phyloP scores from a whole-genome alignment of 2,113 vertebrate genomes.

The Oryzias curvinotus region DNA sequence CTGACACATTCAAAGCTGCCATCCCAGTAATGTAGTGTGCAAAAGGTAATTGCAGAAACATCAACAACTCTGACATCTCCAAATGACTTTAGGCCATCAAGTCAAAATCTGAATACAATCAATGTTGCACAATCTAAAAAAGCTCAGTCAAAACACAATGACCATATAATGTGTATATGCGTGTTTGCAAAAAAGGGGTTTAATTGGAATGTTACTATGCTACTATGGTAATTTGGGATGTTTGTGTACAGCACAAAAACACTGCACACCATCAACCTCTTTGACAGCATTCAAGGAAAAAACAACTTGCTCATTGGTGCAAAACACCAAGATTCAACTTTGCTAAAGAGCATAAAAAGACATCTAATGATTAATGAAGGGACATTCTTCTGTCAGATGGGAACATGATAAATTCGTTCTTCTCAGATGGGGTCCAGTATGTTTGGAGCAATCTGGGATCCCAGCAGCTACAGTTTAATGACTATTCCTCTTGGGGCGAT shows the following conservation, averaged over 20 bases:
- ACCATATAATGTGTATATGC: no score
- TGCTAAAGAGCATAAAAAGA: not conserved
- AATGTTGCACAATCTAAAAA: no score
- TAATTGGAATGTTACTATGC: no score
- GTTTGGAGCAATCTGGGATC: not conserved
- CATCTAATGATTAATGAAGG: not conserved
- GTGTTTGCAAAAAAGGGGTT: no score
- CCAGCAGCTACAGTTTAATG: slow-evolving; percentile 1
- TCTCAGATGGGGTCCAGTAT: not conserved
- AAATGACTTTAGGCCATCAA: no score
- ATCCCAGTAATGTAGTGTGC: no score
- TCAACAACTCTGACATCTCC: no score
- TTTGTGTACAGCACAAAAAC: not conserved
- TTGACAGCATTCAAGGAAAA: not conserved
- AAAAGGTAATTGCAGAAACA: no score
- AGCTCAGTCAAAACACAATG: no score
- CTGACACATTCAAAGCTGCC: no score
- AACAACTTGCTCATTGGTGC: not conserved
- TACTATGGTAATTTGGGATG: not conserved
- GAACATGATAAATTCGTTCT: not conserved
- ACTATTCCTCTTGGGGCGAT: not conserved
- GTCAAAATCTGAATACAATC: no score
- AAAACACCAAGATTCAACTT: not conserved
- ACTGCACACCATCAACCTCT: not conserved
- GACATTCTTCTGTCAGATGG: not conserved